Evolutionary conservation across 2,113 vertebrate species (phyloP).

Genomic region (Myotis yumanensis): DNA sequence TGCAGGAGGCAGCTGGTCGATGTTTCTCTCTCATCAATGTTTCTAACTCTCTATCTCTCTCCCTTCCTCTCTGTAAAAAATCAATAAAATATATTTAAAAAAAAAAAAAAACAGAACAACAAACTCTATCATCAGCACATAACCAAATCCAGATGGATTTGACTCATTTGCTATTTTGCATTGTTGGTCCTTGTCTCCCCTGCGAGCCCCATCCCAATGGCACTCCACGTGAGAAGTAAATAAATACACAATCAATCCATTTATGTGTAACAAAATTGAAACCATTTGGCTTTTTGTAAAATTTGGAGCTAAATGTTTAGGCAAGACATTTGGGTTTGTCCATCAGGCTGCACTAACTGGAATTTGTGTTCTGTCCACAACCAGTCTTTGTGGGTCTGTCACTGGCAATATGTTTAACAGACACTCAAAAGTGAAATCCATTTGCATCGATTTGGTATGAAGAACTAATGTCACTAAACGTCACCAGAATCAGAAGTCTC

Average conservation of each 20-base stretch:
- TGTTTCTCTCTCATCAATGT: too few species aligned
- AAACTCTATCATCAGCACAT: slow-evolving; percentile 11
- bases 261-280: slow-evolving; percentile 16
- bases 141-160: slow-evolving; percentile 51
- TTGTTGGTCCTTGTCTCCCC: slow-evolving; percentile 1
- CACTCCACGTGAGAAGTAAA: slow-evolving; percentile 15
- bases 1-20: too few species aligned
- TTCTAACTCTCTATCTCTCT: too few species aligned
- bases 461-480: neutral
- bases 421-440: neutral
- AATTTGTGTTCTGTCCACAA: neutral
- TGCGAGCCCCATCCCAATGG: neutral
- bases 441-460: neutral
- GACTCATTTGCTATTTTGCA: neutral
- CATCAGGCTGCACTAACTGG: neutral
- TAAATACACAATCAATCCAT: neutral
- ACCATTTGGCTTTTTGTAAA: slow-evolving; percentile 31
- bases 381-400: slow-evolving; percentile 3
- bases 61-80: too few species aligned
- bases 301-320: slow-evolving; percentile 3
- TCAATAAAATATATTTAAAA: too few species aligned
- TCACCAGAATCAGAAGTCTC: neutral
- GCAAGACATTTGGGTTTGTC: neutral
- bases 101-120: slow-evolving; percentile 38
- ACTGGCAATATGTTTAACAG: neutral